Percentiles rank a stretch among this genome's conserved stretches.
These are phyloP conservation scores for Spheniscus humboldti DNA, from an alignment of 2,797 vertebrate genomes.

Conservation along the genomic window DNA sequence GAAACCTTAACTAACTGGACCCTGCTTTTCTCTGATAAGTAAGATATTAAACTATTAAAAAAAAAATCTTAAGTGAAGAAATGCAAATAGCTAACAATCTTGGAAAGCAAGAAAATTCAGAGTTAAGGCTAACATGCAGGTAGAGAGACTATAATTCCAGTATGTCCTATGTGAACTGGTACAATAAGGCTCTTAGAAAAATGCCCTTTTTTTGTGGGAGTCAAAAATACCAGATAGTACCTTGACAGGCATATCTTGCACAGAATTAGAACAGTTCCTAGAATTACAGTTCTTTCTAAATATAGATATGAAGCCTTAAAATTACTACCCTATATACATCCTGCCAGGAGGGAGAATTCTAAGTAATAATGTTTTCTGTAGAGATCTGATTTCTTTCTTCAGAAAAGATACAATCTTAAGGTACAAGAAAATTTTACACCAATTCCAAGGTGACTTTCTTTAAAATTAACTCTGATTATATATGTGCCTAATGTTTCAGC, in stretches of 20 bases:
- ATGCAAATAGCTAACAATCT: constrained; percentile 43
- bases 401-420: background rate
- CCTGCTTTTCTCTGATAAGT: constrained; percentile 77
- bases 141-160: background rate
- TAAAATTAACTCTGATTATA: background rate
- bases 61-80: constrained; percentile 32
- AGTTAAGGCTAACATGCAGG: constrained; percentile 3
- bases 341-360: background rate
- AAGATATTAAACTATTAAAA: constrained; percentile 63
- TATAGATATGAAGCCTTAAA: background rate
- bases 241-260: background rate
- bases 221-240: constrained; percentile 1
- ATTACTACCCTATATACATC: background rate
- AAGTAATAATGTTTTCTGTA: background rate
- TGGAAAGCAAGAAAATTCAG: constrained; percentile 45
- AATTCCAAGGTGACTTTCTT: background rate
- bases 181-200: background rate
- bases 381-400: background rate
- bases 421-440: background rate
- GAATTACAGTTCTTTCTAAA: constrained; percentile 5
- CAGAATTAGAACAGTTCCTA: background rate
- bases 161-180: background rate
- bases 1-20: constrained; percentile 82
- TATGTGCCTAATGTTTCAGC: background rate
- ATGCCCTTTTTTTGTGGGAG: background rate